A percentile compares a stretch with the other conserved stretches of the same genome.
Evolutionary conservation across 2,113 vertebrate genomes (phyloP).

Genomic region (Percina caprodes): DNA sequence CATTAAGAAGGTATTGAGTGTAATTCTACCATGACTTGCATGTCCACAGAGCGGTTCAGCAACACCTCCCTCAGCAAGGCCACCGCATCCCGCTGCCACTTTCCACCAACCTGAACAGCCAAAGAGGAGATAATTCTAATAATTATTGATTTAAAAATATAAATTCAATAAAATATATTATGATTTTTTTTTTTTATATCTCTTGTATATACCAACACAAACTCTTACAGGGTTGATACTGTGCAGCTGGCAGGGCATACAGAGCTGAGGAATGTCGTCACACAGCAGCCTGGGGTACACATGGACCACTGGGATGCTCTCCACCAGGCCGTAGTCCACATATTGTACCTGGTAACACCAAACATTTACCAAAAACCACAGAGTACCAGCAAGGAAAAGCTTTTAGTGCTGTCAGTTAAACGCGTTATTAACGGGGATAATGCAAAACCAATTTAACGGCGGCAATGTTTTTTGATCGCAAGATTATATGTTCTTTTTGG

Average conservation of each 20-base stretch:
- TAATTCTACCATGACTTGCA: slow-evolving; percentile 87
- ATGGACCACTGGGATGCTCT: slow-evolving; percentile 92
- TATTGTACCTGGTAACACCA: slow-evolving; percentile 85
- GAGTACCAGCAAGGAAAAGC: not conserved
- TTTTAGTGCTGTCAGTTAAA: too few species aligned
- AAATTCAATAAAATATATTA: not conserved
- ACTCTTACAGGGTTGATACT: slow-evolving; percentile 85
- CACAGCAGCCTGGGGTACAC: slow-evolving; percentile 89
- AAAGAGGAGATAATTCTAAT: not conserved
- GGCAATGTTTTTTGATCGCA: too few species aligned
- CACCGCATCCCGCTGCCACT: slow-evolving; percentile 90
- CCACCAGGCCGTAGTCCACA: slow-evolving; percentile 88
- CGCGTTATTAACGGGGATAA: too few species aligned
- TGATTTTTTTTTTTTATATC: too few species aligned
- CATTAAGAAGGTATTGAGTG: too few species aligned
- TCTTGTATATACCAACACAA: not conserved
- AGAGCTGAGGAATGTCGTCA: slow-evolving; percentile 88
- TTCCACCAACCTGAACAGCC: slow-evolving; percentile 84
- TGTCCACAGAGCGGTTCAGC: slow-evolving; percentile 85
- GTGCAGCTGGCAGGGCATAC: slow-evolving; percentile 89
- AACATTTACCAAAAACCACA: not conserved
- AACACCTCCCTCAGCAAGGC: slow-evolving; percentile 88
- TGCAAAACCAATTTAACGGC: too few species aligned
- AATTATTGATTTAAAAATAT: not conserved
- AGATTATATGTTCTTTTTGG: too few species aligned